Evolutionary conservation across 1,140 invertebrate species (phyloP).

Genomic region (Dinoponera quadriceps): DNA sequence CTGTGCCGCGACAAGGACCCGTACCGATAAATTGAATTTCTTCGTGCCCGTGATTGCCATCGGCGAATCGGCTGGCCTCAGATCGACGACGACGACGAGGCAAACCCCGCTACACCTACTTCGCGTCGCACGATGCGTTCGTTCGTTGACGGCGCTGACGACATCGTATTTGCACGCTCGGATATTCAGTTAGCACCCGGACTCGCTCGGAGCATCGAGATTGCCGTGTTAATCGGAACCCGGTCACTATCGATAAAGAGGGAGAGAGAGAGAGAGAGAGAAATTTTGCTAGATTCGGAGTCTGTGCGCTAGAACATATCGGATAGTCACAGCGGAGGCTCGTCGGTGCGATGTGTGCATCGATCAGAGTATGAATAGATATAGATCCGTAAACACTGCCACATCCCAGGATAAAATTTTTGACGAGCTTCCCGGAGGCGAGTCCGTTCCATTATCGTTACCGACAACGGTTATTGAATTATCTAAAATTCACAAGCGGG

Average conservation of each 20-base stretch:
- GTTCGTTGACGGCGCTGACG: conserved; percentile 40
- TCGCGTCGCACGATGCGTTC: conserved; percentile 41
- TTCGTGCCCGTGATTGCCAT: conserved; percentile 59
- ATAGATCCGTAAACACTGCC: neutral
- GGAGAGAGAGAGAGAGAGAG: neutral
- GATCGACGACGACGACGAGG: conserved; percentile 23
- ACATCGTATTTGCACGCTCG: conserved; percentile 47
- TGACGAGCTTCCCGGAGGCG: neutral
- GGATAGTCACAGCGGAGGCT: conserved; percentile 10
- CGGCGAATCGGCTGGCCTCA: conserved; percentile 47
- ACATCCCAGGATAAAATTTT: neutral
- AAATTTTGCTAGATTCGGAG: conserved; percentile 27
- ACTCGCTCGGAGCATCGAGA: conserved; percentile 33
- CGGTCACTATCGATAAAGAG: neutral
- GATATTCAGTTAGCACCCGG: conserved; percentile 56
- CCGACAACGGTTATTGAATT: conserved; percentile 17
- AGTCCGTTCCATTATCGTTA: conserved; percentile 7
- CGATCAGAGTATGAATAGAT: neutral
- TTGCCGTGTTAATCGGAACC: conserved; percentile 54
- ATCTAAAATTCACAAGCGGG: neutral
- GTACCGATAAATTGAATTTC: conserved; percentile 61
- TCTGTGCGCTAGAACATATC: neutral
- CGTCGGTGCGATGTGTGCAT: conserved; percentile 10
- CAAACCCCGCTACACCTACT: conserved; percentile 46
- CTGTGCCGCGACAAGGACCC: conserved; percentile 41